Evolutionary conservation across 1,140 invertebrate genomes (phyloP), one percentile per base, ranked within the genome.

Genomic region (Aleiodes sp.): DNA sequence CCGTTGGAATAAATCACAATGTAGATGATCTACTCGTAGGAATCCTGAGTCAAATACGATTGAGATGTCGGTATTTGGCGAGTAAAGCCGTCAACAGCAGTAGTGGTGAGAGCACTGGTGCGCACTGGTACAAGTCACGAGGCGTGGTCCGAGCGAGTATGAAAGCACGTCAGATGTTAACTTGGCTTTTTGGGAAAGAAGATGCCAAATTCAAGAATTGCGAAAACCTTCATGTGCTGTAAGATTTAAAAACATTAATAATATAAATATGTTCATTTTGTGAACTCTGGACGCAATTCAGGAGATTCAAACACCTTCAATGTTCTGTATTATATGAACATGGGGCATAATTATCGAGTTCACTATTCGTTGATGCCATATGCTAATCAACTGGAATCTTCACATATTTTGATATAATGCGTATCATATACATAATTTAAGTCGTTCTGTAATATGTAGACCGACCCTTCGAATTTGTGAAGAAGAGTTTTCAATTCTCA

Each of bases 201-300:
- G 94, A 95, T 84, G 91, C 93, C 41, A 95, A 95, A 84, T 94
- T 95, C 84, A 95, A 95, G 84, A 94, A 95, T 84, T 96, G 94
- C 87, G 94, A 95, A 87, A 95, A 96, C 76, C 87, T 96, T 37
- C 91, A 95, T 78, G 92, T 94, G 73, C 88, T 95, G 75, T 94
- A 91, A 90, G 81, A 24, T 26, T 12, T 33, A 71, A 26, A 39
- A 33, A 46, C 19, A 67, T 31, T 26, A 10, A 39, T 29, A 35
- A 21, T 52, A 56, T 64, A 24, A 46, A 26, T 43, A 43, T 43
- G n/a, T n/a, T n/a, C n/a, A n/a, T n/a, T n/a, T n/a, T n/a, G n/a
- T n/a, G n/a, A n/a, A n/a, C n/a, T n/a, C n/a, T n/a, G n/a, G n/a
- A n/a, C n/a, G n/a, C n/a, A n/a, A n/a, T n/a, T n/a, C n/a, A n/a